These are phyloP conservation scores for Polylopha cassiicola DNA, from an alignment of 2,888 invertebrate species.

Conservation along the genomic window DNA sequence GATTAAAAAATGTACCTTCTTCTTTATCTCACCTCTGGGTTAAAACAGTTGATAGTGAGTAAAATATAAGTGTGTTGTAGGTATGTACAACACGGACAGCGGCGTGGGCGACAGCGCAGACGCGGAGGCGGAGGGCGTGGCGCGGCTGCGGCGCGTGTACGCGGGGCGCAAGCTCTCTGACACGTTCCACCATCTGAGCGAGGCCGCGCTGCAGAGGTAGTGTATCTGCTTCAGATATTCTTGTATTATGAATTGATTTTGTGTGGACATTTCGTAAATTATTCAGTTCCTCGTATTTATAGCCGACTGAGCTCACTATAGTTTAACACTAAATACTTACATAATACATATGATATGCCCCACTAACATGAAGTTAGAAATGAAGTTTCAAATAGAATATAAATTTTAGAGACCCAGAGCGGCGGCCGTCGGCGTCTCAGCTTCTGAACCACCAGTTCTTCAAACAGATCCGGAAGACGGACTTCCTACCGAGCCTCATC, in stretches of 20 bases:
- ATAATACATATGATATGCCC: too few relatives aligned
- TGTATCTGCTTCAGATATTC: not conserved
- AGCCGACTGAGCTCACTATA: too few relatives aligned
- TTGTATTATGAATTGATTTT: too few relatives aligned
- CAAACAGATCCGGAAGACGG: slow-evolving; percentile 81
- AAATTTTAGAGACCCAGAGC: slow-evolving; percentile 75
- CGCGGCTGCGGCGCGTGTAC: slow-evolving; percentile 64
- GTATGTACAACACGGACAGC: slow-evolving; percentile 64
- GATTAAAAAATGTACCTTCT: too few relatives aligned
- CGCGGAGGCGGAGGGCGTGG: slow-evolving; percentile 42
- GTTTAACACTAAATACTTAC: too few relatives aligned
- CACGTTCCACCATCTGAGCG: slow-evolving; percentile 86
- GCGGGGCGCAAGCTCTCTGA: slow-evolving; percentile 82
- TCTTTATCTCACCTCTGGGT: too few relatives aligned
- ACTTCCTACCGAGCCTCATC: slow-evolving; percentile 80
- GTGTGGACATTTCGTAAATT: too few relatives aligned
- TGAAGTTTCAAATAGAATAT: not conserved
- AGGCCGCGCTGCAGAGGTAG: slow-evolving; percentile 81
- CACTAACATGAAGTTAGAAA: too few relatives aligned
- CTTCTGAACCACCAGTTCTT: slow-evolving; percentile 86
- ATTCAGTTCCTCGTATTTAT: too few relatives aligned
- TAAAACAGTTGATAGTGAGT: not conserved
- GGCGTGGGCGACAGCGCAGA: slow-evolving; percentile 71
- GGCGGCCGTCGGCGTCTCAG: slow-evolving; percentile 83
- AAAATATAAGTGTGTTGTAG: slow-evolving; percentile 30